Base-by-base conservation (phyloP, 2,888 invertebrate species). In the Crocallis elinguaria region DNA sequence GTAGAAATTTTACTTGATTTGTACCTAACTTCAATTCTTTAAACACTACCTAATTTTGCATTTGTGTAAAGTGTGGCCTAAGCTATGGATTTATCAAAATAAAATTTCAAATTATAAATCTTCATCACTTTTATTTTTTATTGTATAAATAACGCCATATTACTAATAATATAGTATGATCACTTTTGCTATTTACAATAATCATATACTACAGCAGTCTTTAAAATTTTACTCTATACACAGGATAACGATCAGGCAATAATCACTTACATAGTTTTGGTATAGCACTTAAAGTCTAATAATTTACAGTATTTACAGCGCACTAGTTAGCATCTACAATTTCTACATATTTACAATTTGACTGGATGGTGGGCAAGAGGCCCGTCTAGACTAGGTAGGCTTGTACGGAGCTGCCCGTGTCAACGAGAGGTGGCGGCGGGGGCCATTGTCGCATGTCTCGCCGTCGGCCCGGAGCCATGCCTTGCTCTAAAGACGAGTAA, bases 401-500 rank as follows among this genome's bases (percentile, higher is more conserved):
- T 92, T 94, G 94, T 67, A 93, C 94, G 81, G 87, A 69, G 60
- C 81, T 88, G 69, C 88, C 82, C 57, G 89, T 88, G 70, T 90
- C 88, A n/a, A 90, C 88, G 0, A 90, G 76, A 6, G 89, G 86
- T 4, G 90, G 91, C 29, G 91, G 91, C 5, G 90, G 88, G 1
- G 91, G 89, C 91, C 91, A 90, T 33, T 90, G 90, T 3, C 90
- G 79, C 67, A 85, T 79, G 46, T 88, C 90, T 50, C 88, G 80
- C 68, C 87, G 86, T 66, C 84, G 81, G 50, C 84, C 92, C 64
- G 83, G 93, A 74, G 87, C 87, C 91, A 89, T 88, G 49, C 95
- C 95, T 66, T 96, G 94, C 84, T 96, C 96, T 71, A 96, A 92
- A 51, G 96, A 95, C 71, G 96, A 96, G 78, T 96, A 96, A 83